phyloP scores from a whole-genome alignment of 2,888 invertebrate genomes.

The Pasiphila rectangulata region DNA sequence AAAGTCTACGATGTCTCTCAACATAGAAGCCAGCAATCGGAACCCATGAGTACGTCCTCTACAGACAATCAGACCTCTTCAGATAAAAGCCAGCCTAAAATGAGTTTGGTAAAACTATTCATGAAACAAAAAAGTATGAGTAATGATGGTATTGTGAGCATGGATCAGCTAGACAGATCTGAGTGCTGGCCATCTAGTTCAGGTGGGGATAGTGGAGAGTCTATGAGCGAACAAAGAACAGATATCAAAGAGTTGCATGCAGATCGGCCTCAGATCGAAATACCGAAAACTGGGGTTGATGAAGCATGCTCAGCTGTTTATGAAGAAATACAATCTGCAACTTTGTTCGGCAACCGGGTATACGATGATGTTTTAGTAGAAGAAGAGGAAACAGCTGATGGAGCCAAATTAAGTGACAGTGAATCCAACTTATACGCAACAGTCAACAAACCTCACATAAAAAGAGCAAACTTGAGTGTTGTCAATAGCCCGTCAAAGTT shows the following conservation, averaged over 20 bases:
- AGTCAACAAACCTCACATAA: conserved; percentile 69
- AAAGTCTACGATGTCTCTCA: conserved; percentile 76
- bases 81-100: conserved; percentile 82
- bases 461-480: conserved; percentile 76
- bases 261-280: conserved; percentile 74
- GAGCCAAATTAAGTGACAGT: conserved; percentile 64
- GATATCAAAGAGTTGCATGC: conserved; percentile 47
- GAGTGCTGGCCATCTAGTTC: conserved; percentile 88
- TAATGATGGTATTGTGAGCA: conserved; percentile 86
- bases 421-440: conserved; percentile 73
- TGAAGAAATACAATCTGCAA: conserved; percentile 61
- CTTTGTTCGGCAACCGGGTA: conserved; percentile 64
- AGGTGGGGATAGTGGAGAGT: conserved; percentile 83
- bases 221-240: conserved; percentile 72
- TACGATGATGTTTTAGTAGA: conserved; percentile 73
- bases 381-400: conserved; percentile 71
- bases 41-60: conserved; percentile 77
- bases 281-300: conserved; percentile 77
- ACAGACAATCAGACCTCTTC: conserved; percentile 74
- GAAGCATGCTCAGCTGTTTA: conserved; percentile 62
- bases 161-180: conserved; percentile 87
- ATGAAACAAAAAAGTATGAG: conserved; percentile 94
- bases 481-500: conserved; percentile 72
- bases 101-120: conserved; percentile 92
- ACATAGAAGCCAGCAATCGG: conserved; percentile 73